Evolutionary conservation across 1,140 invertebrate genomes (phyloP).

Genomic region (Sycobia sp.): DNA sequence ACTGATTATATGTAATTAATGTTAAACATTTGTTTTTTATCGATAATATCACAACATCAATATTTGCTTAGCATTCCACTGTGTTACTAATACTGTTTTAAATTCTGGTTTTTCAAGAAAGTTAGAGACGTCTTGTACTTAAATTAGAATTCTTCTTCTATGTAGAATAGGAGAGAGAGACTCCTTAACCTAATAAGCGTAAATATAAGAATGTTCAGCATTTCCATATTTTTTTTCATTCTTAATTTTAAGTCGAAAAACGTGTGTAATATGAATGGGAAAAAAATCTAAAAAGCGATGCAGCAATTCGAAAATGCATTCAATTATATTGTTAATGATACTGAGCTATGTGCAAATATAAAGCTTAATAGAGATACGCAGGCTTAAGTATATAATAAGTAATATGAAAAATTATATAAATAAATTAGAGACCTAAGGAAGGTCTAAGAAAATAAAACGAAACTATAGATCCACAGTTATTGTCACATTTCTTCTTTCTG

Average conservation of each 20-base stretch:
- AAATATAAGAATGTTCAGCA: neutral
- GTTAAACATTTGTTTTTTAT: constrained; percentile 18
- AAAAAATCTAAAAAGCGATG: constrained; percentile 10
- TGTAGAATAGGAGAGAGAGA: constrained; percentile 11
- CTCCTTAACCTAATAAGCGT: constrained; percentile 5
- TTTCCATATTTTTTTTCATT: too few relatives aligned
- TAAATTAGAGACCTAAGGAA: constrained; percentile 7
- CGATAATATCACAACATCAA: constrained; percentile 24
- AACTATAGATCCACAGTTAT: constrained; percentile 22
- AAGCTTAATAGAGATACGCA: neutral
- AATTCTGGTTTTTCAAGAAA: constrained; percentile 6
- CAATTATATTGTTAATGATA: neutral
- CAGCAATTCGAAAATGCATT: constrained; percentile 13
- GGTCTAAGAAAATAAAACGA: constrained; percentile 11
- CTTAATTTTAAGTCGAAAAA: neutral
- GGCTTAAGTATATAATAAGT: too few relatives aligned
- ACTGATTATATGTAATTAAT: constrained; percentile 13
- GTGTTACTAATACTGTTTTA: constrained; percentile 15
- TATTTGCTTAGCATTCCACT: constrained; percentile 10
- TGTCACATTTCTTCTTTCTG: constrained; percentile 20
- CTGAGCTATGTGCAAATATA: neutral
- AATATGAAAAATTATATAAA: constrained; percentile 7
- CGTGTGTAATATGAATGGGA: neutral
- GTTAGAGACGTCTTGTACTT: neutral
- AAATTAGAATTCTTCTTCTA: neutral